Base-by-base conservation (phyloP, 2,797 vertebrate species). In the Falco naumanni region DNA sequence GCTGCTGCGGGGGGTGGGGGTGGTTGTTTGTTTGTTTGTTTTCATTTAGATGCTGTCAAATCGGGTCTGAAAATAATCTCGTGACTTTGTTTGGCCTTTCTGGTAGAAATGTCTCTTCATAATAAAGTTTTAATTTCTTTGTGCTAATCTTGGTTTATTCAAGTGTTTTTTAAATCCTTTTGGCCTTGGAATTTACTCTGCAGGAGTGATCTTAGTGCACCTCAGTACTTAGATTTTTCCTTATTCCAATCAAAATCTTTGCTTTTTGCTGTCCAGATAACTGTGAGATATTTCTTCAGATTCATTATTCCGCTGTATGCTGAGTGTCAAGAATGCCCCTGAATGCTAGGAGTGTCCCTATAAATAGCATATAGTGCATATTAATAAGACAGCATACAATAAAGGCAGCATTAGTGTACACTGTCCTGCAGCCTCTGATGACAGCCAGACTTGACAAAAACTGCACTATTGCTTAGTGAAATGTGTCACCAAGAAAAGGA, bases 341-440 rank as follows among this genome's bases (percentile, higher is more conserved):
- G 39, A 92, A 93, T 79, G 43, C 34, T 24, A 91, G 56, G 64
- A 54, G 13, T 87, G 65, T 96, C 79, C 61, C 77, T 80, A 10
- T 75, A 93, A 79, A n/a, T 31, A 59, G 14, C 34, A 51, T 45
- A 53, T 11, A 71, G 6, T 26, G 10, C 13, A 12, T 34, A 25
- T 71, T 79, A 84, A 24, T 45, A 68, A 68, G 57, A 45, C 53
- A 51, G 20, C 5, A 11, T 48, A 60, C 26, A 12, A 20, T 74
- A 66, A 74, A 37, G 31, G 9, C 31, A 86, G 4, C 48, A 65
- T 72, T 70, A 34, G 12, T 28, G 15, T 47, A 14, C 4, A 16
- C 33, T 87, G 85, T 71, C 63, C 87, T 95, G 63, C 87, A 93
- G 79, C 68, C 64, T 87, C 72, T 79, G 87, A 89, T 72, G 63